phyloP scores from a whole-genome alignment of 2,113 vertebrate species.

The Odobenus rosmarus region DNA sequence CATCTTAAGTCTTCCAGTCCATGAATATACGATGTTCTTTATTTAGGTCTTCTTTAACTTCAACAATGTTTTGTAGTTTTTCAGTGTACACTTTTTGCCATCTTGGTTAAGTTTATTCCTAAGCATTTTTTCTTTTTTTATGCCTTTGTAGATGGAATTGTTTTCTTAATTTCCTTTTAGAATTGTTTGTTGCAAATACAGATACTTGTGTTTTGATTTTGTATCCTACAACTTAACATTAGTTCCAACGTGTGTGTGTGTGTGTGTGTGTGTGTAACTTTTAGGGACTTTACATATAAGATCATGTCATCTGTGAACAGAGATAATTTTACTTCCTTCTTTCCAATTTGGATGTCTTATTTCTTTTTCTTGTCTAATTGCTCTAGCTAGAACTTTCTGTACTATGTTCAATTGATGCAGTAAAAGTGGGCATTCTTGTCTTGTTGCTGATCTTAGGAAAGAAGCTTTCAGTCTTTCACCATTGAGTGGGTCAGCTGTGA shows the following conservation, averaged over 20 bases:
- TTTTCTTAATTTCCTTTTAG: background rate
- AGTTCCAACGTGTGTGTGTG: background rate
- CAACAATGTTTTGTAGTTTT: background rate
- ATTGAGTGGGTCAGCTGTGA: background rate
- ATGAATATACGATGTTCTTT: background rate
- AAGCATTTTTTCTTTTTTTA: background rate
- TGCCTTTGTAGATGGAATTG: background rate
- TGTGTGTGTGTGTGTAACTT: background rate
- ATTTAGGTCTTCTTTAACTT: background rate
- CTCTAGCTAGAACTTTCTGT: background rate
- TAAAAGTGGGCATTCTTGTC: background rate
- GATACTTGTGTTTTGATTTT: background rate
- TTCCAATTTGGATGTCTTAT: background rate
- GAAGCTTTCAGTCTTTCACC: background rate
- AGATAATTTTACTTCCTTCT: background rate
- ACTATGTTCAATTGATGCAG: background rate
- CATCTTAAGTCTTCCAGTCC: background rate
- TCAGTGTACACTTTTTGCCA: background rate
- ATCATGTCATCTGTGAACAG: background rate
- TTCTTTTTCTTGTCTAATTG: constrained; percentile 22
- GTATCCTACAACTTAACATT: background rate
- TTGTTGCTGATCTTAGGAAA: background rate
- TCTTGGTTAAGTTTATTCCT: background rate
- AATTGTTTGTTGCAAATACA: background rate
- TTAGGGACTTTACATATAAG: background rate